These are phyloP conservation scores for Bombus picipes DNA, from an alignment of 1,140 invertebrate species.

Conservation along the genomic window DNA sequence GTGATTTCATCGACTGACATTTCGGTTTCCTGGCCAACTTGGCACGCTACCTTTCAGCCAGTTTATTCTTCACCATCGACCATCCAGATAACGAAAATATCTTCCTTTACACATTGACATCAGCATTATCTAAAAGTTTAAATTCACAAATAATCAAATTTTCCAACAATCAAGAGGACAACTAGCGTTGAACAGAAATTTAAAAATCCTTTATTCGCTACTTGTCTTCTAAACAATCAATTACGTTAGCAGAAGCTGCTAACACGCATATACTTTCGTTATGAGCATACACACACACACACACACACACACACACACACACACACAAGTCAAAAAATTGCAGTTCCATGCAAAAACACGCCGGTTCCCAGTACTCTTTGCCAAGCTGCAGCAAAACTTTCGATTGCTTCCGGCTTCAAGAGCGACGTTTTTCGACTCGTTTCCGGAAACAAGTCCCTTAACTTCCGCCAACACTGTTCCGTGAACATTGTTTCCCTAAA, in stretches of 20 bases:
- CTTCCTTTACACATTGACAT: not conserved
- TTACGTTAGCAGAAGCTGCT: not conserved
- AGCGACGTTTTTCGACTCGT: not conserved
- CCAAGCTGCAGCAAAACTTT: not conserved
- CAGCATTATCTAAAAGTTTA: too few relatives aligned
- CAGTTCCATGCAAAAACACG: not conserved
- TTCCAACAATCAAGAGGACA: not conserved
- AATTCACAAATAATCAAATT: not conserved
- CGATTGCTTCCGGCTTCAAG: not conserved
- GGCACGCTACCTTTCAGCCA: not conserved
- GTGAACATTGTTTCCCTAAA: too few relatives aligned
- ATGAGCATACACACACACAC: not conserved
- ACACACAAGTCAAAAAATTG: not conserved
- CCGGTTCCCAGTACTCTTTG: not conserved
- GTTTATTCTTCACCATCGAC: not conserved
- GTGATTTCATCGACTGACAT: conserved; percentile 2
- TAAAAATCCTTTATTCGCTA: not conserved
- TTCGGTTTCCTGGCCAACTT: not conserved
- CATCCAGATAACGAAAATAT: not conserved
- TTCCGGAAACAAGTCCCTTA: not conserved
- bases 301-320: too few relatives aligned
- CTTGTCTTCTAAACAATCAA: not conserved
- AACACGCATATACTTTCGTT: not conserved
- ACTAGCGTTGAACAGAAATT: not conserved
- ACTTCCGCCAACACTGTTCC: not conserved